These are phyloP conservation scores for Saimiri boliviensis DNA, from an alignment of 2,113 vertebrate genomes.

Conservation along the genomic window DNA sequence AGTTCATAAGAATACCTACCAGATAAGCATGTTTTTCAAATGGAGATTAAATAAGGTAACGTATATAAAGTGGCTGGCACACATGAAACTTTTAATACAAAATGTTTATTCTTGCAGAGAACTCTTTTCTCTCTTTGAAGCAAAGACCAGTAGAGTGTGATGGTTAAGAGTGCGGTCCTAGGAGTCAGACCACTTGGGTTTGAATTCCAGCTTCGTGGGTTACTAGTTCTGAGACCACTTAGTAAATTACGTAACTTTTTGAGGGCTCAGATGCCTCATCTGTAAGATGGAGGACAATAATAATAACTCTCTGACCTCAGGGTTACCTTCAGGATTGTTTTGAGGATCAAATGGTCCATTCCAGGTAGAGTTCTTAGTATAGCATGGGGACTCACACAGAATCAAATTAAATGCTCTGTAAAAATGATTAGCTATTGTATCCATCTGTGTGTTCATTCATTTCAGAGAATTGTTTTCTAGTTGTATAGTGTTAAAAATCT, in stretches of 20 bases:
- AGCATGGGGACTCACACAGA: neutral
- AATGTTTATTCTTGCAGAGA: neutral
- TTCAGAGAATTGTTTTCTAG: neutral
- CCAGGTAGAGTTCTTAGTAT: neutral
- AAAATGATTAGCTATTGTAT: neutral
- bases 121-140: neutral
- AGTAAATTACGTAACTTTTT: neutral
- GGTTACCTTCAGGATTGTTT: neutral
- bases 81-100: neutral
- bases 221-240: constrained; percentile 1
- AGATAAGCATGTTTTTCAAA: neutral
- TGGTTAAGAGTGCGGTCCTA: neutral
- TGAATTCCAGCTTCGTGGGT: neutral
- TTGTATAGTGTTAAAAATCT: neutral
- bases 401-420: neutral
- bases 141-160: neutral
- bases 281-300: neutral
- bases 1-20: neutral
- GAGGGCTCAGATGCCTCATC: neutral
- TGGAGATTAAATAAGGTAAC: neutral
- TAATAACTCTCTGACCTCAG: neutral
- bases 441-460: neutral
- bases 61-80: neutral
- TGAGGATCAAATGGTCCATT: neutral
- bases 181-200: neutral